Base-by-base conservation (phyloP, 2,797 vertebrate genomes). In the Pseudomugil tenellus region DNA sequence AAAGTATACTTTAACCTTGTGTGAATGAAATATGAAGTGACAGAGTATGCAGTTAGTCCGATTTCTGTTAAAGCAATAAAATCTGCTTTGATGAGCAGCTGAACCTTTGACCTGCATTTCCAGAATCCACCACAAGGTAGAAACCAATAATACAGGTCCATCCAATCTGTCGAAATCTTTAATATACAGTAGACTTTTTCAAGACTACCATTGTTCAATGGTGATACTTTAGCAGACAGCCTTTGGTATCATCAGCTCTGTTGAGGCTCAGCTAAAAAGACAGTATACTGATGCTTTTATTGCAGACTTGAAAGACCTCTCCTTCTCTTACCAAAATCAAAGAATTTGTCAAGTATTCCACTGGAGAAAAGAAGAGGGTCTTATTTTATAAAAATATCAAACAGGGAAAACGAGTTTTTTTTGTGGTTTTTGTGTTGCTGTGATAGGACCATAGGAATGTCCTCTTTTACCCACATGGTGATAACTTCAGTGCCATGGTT, bases 11-110 rank as follows among this genome's bases (percentile, higher is more conserved):
- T 69, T 59, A 61, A 79, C 74, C 58, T 66, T 75, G 67, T 78
- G 65, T 74, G 70, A 84, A 79, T 80, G 76, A 75, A 70, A 79
- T 76, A 81, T 76, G 67, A 71, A 63, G 64, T 67, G 43, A 39
- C n/a, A 25, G 48, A 58, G 58, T 70, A 52, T 76, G 62, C 29
- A 23, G 70, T 70, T 74, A 46, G 58, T 51, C 29, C 29, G 39
- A 74, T 75, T 54, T 74, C 25, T 62, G 56, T 74, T 74, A 59
- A 52, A 58, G 34, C 56, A 46, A 61, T 39, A 49, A 63, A 58
- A 63, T 39, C 21, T 39, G 25, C 58, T 57, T 60, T 31, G 19
- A 19, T 14, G 28, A 46, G 14, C 48, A 17, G 19, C 19, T 49
- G 19, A 59, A 72, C 34, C 10, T 73, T 58, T 71, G 66, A 77